These are phyloP conservation scores for Hypena proboscidalis DNA, from an alignment of 2,888 invertebrate genomes.

Conservation along the genomic window DNA sequence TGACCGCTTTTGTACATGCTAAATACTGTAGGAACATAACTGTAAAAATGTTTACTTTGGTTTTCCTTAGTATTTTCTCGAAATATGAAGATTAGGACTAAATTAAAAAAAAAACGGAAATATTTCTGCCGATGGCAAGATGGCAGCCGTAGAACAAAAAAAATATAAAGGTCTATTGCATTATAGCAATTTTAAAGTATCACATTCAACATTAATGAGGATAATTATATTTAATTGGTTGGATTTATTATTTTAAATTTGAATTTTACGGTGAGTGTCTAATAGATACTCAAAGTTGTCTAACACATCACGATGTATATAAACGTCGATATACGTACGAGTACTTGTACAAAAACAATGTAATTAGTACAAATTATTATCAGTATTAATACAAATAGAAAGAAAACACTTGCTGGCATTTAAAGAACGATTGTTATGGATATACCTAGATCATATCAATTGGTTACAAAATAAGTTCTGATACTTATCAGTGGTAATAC, in stretches of 20 bases:
- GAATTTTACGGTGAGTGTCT: neutral
- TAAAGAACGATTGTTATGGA: conserved; percentile 1
- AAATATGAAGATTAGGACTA: no score
- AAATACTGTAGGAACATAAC: conserved; percentile 11
- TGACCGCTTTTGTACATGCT: conserved; percentile 25
- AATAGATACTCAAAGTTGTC: neutral
- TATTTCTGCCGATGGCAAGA: no score
- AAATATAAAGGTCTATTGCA: no score
- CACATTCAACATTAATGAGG: no score
- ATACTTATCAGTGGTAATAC: conserved; percentile 21
- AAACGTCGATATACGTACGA: conserved; percentile 2
- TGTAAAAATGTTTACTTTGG: neutral
- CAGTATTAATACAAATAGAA: conserved; percentile 32
- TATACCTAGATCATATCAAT: conserved; percentile 44
- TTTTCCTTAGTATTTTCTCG: no score
- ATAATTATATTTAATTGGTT: no score
- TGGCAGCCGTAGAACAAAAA: no score
- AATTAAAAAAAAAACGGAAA: no score
- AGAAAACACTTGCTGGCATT: conserved; percentile 2
- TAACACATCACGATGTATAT: neutral
- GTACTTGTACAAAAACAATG: conserved; percentile 28
- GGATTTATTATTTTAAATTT: neutral
- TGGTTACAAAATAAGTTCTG: conserved; percentile 26
- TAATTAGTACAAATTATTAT: conserved; percentile 38
- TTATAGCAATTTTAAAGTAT: no score